phyloP scores from a whole-genome alignment of 2,113 vertebrate genomes.

The Callithrix jacchus region DNA sequence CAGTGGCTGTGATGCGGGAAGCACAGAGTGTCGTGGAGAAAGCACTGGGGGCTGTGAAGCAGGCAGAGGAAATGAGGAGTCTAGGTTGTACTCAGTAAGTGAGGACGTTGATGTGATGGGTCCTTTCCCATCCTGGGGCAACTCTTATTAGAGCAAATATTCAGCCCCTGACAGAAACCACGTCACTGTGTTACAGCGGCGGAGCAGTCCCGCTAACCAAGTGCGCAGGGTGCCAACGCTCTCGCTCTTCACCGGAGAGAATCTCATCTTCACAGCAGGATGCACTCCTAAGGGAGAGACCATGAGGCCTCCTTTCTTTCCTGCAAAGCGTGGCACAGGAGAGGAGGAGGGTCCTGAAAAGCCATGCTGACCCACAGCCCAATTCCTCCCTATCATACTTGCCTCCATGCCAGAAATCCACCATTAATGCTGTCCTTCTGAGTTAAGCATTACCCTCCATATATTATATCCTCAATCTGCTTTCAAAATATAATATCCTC shows the following conservation, averaged over 20 bases:
- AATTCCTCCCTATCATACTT: not conserved
- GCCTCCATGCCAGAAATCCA: not conserved
- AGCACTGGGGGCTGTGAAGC: accelerated
- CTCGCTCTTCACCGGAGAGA: not conserved
- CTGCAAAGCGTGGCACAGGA: not conserved
- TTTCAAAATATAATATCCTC: not conserved
- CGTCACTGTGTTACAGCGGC: not conserved
- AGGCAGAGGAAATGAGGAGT: not conserved
- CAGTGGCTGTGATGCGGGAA: not conserved
- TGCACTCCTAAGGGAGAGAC: not conserved
- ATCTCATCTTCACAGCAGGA: not conserved
- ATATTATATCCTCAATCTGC: not conserved
- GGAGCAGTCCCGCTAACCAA: not conserved
- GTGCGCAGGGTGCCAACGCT: not conserved
- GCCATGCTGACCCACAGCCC: not conserved
- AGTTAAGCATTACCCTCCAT: not conserved
- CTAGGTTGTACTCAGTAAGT: not conserved
- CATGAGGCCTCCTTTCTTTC: not conserved
- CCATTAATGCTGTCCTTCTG: accelerated
- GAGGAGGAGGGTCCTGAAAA: not conserved
- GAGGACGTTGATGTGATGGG: not conserved
- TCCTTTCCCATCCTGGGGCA: not conserved
- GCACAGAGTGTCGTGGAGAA: not conserved
- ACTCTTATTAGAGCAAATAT: not conserved
- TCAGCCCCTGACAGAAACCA: not conserved